Percentiles rank a stretch among this genome's conserved stretches.
phyloP scores from a whole-genome alignment of 2,113 vertebrate species.

The Pterocles burchelli region DNA sequence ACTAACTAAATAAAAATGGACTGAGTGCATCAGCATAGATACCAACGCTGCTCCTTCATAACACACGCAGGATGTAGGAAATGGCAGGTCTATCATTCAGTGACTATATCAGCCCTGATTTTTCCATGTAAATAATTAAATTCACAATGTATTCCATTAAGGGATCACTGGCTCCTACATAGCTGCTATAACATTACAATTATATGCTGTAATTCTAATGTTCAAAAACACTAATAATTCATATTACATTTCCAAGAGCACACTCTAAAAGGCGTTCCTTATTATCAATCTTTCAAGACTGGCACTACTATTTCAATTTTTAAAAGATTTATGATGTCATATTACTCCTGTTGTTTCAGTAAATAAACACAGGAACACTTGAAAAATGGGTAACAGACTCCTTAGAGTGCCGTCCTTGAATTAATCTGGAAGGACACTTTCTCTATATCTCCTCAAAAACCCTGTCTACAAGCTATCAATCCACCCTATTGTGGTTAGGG shows the following conservation, averaged over 20 bases:
- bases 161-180: conserved; percentile 23
- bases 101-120: background rate
- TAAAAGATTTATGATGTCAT: conserved; percentile 60
- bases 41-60: background rate
- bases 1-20: background rate
- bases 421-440: conserved; percentile 38
- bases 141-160: conserved; percentile 31
- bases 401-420: conserved; percentile 50
- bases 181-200: conserved; percentile 36
- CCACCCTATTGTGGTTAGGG: background rate
- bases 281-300: conserved; percentile 73
- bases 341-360: conserved; percentile 61
- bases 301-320: conserved; percentile 69
- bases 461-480: conserved; percentile 8
- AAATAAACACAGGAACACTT: conserved; percentile 54
- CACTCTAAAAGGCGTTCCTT: conserved; percentile 55
- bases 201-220: conserved; percentile 58
- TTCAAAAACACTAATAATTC: conserved; percentile 67
- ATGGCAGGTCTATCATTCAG: background rate
- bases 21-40: background rate
- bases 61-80: background rate
- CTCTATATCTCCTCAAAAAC: conserved; percentile 10
- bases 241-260: conserved; percentile 55
- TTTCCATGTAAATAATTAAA: conserved; percentile 53
- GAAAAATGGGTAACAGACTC: conserved; percentile 53